A percentile compares a stretch with the other conserved stretches of the same genome.
Evolutionary conservation across 2,113 vertebrate species (phyloP).

Genomic region (Lasiurus borealis): DNA sequence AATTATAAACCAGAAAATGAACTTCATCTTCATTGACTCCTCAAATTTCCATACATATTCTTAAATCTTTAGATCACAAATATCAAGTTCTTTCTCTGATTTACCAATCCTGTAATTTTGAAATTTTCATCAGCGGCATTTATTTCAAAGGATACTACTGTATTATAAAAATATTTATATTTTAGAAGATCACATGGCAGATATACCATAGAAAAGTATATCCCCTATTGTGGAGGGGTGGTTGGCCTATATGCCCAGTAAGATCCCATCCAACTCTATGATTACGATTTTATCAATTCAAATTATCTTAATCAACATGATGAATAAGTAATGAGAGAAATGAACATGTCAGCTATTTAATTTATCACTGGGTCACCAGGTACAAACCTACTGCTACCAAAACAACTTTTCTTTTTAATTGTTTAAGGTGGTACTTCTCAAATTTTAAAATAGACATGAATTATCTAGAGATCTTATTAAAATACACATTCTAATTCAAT

Average conservation of each 20-base stretch:
- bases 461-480: constrained; percentile 14
- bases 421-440: not conserved
- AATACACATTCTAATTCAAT: constrained; percentile 3
- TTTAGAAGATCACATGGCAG: not conserved
- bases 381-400: not conserved
- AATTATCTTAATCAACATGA: constrained; percentile 50
- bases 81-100: constrained; percentile 24
- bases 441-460: not conserved
- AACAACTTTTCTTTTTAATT: constrained; percentile 20
- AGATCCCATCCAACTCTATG: not conserved
- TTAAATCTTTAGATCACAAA: constrained; percentile 53
- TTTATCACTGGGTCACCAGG: not conserved
- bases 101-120: not conserved
- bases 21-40: not conserved
- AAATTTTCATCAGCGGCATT: constrained; percentile 29
- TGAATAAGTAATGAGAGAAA: constrained; percentile 30
- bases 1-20: constrained; percentile 36
- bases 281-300: constrained; percentile 18
- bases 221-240: not conserved
- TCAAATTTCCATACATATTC: constrained; percentile 31
- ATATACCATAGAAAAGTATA: not conserved
- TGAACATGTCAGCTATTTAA: not conserved
- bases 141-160: constrained; percentile 16
- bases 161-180: constrained; percentile 40
- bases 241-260: not conserved